Evolutionary conservation across 2,888 invertebrate species (phyloP), one percentile per base, ranked within the genome.

Genomic region (Phragmatobia fuliginosa): DNA sequence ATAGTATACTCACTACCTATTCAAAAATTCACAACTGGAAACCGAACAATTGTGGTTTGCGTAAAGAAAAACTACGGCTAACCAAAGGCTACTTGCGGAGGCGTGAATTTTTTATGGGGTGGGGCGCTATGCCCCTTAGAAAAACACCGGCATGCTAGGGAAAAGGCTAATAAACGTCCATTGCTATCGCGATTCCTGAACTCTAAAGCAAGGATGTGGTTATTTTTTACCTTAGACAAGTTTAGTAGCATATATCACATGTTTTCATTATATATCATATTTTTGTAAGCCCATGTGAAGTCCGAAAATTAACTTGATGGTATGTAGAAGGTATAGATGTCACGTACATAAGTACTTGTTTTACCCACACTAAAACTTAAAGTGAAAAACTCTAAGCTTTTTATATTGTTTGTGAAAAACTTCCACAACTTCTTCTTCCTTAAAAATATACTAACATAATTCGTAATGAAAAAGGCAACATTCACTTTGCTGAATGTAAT

Each of bases 21-120:
- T 87, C 82, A 83, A 88, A 88, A 88, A 89, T 90, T 88, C 85
- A 87, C 83, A 88, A 87, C 79, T 83, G 73, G 71, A 73, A 87
- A 88, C 25, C 60, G 69, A 65, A 76, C 77, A 80, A 77, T 74
- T 66, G 67, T 21, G n/a, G 68, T 71, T 59, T 66, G 33, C 62
- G 52, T 76, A 68, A 78, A 82, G 88, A 87, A 90, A 91, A 91
- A 88, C 88, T 88, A 88, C 87, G 79, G 87, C 84, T 79, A 88
- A 84, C 83, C 83, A 84, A 85, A 88, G 88, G 89, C 89, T 88
- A 82, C 73, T 56, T 85, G 85, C 86, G 81, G 78, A 82, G 81
- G 84, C 79, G 89, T 94, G 91, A 92, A 94, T 94, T 93, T 94
- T 94, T 94, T 94, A 94, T 94, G 81, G 84, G 76, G 75, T 86